Percentiles rank a stretch among this genome's conserved stretches.
These are phyloP conservation scores for Dissostichus mawsoni DNA, from an alignment of 2,113 vertebrate genomes.

Conservation along the genomic window DNA sequence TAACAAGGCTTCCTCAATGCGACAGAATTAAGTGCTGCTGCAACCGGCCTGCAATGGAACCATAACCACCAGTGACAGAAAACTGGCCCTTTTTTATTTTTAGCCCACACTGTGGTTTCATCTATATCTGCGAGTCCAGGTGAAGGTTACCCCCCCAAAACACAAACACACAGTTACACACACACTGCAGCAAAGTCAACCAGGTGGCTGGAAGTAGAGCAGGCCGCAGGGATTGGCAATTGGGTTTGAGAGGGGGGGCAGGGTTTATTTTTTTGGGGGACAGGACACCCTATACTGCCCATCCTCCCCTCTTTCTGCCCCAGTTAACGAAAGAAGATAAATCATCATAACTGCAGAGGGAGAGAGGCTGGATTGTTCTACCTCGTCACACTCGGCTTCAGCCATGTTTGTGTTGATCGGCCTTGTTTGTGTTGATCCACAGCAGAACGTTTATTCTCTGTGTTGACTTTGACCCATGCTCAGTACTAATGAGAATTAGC, in stretches of 20 bases:
- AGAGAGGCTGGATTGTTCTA: conserved; percentile 46
- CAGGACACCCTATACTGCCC: conserved; percentile 63
- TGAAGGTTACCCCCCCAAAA: conserved; percentile 47
- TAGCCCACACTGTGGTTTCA: conserved; percentile 22
- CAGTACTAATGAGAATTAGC: background rate
- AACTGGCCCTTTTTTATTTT: conserved; percentile 50
- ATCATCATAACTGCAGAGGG: conserved; percentile 53
- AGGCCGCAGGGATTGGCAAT: conserved; percentile 73
- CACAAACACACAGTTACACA: conserved; percentile 8
- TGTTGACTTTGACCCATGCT: conserved; percentile 33
- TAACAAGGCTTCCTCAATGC: conserved; percentile 39
- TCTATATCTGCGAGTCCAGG: conserved; percentile 49
- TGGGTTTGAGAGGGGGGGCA: conserved; percentile 13
- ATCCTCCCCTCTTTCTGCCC: conserved; percentile 50
- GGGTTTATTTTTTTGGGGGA: conserved; percentile 23
- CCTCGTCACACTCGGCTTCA: conserved; percentile 38
- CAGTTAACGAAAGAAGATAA: conserved; percentile 73
- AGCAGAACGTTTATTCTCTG: conserved; percentile 38
- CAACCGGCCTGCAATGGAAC: conserved; percentile 23
- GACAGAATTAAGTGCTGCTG: conserved; percentile 42
- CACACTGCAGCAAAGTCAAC: conserved; percentile 70
- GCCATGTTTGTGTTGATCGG: conserved; percentile 38
- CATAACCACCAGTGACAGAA: conserved; percentile 33
- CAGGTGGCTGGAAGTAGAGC: conserved; percentile 80
- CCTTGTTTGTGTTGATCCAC: background rate